Percentiles rank a stretch among this genome's conserved stretches.
Conservation (phyloP, 92 coral and sea anemone species). For the Epizoanthus fatuus region DNA sequence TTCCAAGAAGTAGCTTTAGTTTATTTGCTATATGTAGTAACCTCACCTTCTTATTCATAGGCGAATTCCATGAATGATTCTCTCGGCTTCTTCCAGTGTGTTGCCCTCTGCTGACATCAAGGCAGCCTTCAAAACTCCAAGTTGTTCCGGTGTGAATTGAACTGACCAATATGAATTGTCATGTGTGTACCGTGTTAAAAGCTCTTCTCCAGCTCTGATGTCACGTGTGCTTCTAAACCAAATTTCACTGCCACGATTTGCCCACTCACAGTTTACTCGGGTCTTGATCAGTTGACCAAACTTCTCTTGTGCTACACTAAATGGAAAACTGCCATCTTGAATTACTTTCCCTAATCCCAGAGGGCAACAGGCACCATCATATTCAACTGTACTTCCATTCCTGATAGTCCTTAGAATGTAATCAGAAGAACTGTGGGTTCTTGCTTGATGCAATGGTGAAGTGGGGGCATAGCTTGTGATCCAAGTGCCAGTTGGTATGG, state of each 20-base stretch:
- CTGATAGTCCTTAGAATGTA: conserved; percentile 40
- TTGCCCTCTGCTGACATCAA: conserved; percentile 24
- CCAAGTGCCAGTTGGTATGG: conserved; percentile 35
- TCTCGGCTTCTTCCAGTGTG: conserved; percentile 44
- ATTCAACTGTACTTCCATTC: conserved; percentile 5
- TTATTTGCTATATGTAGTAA: too few relatives aligned
- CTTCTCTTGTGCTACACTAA: conserved; percentile 35
- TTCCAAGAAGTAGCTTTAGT: too few relatives aligned
- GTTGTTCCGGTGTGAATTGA: conserved; percentile 46
- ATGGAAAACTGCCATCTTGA: conserved; percentile 57
- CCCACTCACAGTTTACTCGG: conserved; percentile 38
- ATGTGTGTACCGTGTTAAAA: conserved; percentile 44
- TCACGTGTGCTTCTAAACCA: conserved; percentile 45
- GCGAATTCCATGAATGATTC: conserved; percentile 1
- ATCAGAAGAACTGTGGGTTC: conserved; percentile 25
- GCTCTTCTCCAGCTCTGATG: conserved; percentile 49
- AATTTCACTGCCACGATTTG: conserved; percentile 36
- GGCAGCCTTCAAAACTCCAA: conserved; percentile 21
- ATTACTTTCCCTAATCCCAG: conserved; percentile 50
- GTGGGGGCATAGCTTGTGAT: conserved; percentile 43
- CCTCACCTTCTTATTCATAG: neutral
- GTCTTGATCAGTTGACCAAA: conserved; percentile 13
- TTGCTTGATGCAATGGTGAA: too few relatives aligned
- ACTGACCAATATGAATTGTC: conserved; percentile 51
- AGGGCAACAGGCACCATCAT: conserved; percentile 44